Evolutionary conservation across 2,113 vertebrate species (phyloP), one percentile per base, ranked within the genome.

Genomic region (Pelusios castaneus): DNA sequence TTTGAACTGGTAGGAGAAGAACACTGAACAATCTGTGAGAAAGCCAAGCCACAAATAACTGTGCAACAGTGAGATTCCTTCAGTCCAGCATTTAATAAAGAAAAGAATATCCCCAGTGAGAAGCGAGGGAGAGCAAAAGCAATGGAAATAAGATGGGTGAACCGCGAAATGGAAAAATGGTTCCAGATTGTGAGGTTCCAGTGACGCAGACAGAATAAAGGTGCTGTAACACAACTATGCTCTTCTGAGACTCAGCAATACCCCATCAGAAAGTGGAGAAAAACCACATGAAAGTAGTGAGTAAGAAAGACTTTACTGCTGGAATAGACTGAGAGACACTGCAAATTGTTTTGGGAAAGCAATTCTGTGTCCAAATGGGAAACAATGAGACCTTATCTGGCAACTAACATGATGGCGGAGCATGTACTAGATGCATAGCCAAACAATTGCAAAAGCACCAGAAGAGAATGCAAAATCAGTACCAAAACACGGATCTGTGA

Each of bases 1-100:
- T 87, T 95, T 84, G 81, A 96, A 80, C 83, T 93, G 91, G 94
- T 95, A 92, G 91, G 92, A 91, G 94, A 91, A 4, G 52, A 84
- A 55, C 11, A 34, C 51, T 97, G 87, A 90, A 93, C 96, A 80
- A 96, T 3, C 93, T 90, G 92, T 60, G 73, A 79, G 91, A 88
- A 94, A 94, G 97, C 96, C 96, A 96, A 97, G 95, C 95, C 97
- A 97, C 95, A 97, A 97, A 94, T 95, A 95, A 93, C 92, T 92
- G 24, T 70, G 84, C 67, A 96, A 87, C 58, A 87, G 79, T 85
- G 86, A 91, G 92, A 95, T 96, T 91, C 95, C 94, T 96, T 95
- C 90, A 96, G 89, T 90, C 93, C 95, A 22, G 16, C 82, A 88
- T 85, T 97, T 92, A 91, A 85, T 93, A 95, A 96, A 92, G 87